Percentiles rank a stretch among this genome's conserved stretches.
These are phyloP conservation scores for Hippocampus kuda DNA, from an alignment of 2,797 vertebrate species.

Conservation along the genomic window DNA sequence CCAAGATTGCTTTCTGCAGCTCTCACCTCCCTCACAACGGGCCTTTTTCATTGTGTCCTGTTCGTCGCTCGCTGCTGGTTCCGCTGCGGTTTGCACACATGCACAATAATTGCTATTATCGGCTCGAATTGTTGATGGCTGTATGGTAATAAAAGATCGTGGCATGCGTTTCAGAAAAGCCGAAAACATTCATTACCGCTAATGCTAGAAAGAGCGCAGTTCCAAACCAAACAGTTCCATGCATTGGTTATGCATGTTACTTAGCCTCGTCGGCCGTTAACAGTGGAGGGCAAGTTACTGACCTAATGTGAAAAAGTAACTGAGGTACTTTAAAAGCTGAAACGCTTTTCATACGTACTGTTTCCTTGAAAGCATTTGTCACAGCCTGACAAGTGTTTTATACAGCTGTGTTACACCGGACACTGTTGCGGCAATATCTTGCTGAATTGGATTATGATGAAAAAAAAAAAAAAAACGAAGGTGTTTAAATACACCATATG, in stretches of 20 bases:
- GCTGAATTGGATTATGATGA: no score
- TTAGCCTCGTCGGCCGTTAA: no score
- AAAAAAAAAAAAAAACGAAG: no score
- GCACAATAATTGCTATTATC: slow-evolving; percentile 41
- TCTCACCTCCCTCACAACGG: slow-evolving; percentile 23
- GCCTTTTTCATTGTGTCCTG: slow-evolving; percentile 10
- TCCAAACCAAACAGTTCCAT: slow-evolving; percentile 26
- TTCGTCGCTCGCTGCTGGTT: slow-evolving; percentile 18
- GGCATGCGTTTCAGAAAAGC: slow-evolving; percentile 31
- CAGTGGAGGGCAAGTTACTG: background rate
- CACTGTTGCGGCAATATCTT: no score
- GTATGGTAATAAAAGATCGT: slow-evolving; percentile 49
- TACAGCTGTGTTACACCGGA: no score
- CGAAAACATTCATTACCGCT: slow-evolving; percentile 61
- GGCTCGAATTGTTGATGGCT: slow-evolving; percentile 30
- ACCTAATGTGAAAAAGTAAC: background rate
- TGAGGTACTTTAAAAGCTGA: no score
- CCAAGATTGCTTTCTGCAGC: slow-evolving; percentile 1
- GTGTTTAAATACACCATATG: no score
- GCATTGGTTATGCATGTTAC: slow-evolving; percentile 13
- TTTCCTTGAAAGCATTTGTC: no score
- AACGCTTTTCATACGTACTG: no score
- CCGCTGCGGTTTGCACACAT: slow-evolving; percentile 13
- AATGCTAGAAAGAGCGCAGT: slow-evolving; percentile 42
- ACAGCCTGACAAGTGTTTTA: no score